Base-by-base conservation (phyloP, 2,888 invertebrate species). In the Chloroclystis v-ata region DNA sequence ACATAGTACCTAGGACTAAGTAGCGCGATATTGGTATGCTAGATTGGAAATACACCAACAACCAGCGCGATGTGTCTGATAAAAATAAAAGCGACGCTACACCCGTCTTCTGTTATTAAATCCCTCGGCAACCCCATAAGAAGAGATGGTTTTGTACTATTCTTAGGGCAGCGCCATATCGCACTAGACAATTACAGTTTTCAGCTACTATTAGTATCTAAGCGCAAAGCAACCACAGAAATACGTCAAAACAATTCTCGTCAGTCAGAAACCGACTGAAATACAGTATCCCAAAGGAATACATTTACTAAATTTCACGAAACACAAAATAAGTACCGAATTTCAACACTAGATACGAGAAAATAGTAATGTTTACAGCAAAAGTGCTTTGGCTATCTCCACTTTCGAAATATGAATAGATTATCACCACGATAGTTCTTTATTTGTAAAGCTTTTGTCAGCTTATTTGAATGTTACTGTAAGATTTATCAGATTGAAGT, bases 261-360 rank as follows among this genome's bases (percentile, higher is more conserved):
- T 35, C 33, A 29, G 35, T 25, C 35, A 48, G 24, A 28, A 39
- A 14, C 43, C 24, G 35, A 40, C 49, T 49, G 32, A 45, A 49
- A 49, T 49, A 16, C 37, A 43, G 44, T 40, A 39, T 35, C 45
- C 42, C 45, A 38, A 33, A 49, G 42, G 49, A 49, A 49, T n/a
- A 45, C 49, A 33, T 41, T 49, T 49, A 45, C 38, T 49, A 49
- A 49, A 49, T 45, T 45, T 45, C 44, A 32, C 33, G 11, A 49
- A 45, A 45, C 42, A 42, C 45, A 45, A 45, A 48, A 43, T 43
- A 48, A 40, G 30, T 44, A 44, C 48, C 37, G 48, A 28, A 38
- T 49, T 42, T 49, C 49, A 45, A 24, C 37, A 45, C 49, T 41
- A 38, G 39, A 32, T 38, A 29, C 37, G 33, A 14, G 26, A 29